These are phyloP conservation scores for Belonocnema kinseyi DNA, from an alignment of 1,140 invertebrate genomes.

Conservation along the genomic window DNA sequence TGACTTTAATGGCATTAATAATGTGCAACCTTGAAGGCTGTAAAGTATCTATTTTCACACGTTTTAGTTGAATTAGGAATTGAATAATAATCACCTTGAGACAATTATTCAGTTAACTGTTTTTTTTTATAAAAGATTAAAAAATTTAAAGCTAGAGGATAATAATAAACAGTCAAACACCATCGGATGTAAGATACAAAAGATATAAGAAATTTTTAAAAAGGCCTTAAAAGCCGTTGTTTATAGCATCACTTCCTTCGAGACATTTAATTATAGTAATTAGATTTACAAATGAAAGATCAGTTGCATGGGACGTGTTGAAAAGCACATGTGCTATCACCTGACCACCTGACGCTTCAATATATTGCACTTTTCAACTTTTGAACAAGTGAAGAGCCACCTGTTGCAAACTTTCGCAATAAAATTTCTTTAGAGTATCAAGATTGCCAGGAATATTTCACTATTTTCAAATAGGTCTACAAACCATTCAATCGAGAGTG, in stretches of 20 bases:
- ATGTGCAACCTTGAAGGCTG: conserved; percentile 2
- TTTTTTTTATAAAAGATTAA: neutral
- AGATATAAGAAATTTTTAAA: no score
- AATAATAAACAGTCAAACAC: no score
- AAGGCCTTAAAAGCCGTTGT: neutral
- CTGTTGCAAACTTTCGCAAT: conserved; percentile 13
- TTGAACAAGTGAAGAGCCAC: conserved; percentile 6
- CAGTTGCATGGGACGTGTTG: neutral
- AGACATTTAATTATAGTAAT: neutral
- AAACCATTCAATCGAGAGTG: neutral
- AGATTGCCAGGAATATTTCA: neutral
- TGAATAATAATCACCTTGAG: neutral
- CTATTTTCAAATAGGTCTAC: neutral
- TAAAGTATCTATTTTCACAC: neutral
- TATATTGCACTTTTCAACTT: neutral
- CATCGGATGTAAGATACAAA: no score
- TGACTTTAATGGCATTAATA: conserved; percentile 9
- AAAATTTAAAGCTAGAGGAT: neutral
- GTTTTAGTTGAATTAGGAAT: conserved; percentile 4
- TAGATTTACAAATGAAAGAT: neutral
- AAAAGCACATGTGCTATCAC: neutral
- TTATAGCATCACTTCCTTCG: neutral
- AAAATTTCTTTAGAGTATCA: neutral
- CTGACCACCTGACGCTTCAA: neutral
- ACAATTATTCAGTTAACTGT: neutral